phyloP scores from a whole-genome alignment of 2,888 invertebrate genomes.

The Acrobasis repandana region DNA sequence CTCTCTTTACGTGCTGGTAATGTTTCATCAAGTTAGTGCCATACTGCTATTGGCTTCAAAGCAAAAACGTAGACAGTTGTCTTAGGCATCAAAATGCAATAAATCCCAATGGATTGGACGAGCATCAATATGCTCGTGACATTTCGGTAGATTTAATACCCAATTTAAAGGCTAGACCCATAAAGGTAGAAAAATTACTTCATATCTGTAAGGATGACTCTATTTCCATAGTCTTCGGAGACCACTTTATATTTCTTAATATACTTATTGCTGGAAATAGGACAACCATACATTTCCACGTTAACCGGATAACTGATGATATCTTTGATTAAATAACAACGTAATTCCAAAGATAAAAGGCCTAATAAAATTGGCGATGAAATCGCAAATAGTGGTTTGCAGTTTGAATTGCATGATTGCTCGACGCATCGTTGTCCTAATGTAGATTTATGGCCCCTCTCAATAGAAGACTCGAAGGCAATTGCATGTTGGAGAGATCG shows the following conservation, averaged over 20 bases:
- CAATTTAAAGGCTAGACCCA: not conserved
- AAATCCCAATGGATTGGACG: no score
- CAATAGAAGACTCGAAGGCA: constrained; percentile 54
- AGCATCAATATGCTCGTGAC: no score
- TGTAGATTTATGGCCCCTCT: constrained; percentile 70
- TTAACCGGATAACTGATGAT: not conserved
- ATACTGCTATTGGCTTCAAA: not conserved
- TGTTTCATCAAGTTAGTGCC: constrained; percentile 37
- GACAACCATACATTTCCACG: not conserved
- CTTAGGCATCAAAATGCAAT: no score
- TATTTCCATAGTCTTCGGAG: no score
- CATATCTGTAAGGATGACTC: no score
- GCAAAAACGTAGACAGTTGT: no score
- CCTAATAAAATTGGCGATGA: constrained; percentile 51
- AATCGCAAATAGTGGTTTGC: constrained; percentile 70
- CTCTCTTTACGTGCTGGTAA: constrained; percentile 57
- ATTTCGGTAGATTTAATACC: no score
- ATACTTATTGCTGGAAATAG: not conserved
- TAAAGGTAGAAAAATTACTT: not conserved
- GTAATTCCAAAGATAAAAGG: constrained; percentile 39
- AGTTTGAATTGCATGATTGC: constrained; percentile 74
- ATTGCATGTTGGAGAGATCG: constrained; percentile 45
- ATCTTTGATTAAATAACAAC: constrained; percentile 54
- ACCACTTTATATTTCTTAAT: no score
- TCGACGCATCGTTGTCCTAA: constrained; percentile 64